Base-by-base conservation (phyloP, 2,113 vertebrate genomes). In the Struthio camelus region DNA sequence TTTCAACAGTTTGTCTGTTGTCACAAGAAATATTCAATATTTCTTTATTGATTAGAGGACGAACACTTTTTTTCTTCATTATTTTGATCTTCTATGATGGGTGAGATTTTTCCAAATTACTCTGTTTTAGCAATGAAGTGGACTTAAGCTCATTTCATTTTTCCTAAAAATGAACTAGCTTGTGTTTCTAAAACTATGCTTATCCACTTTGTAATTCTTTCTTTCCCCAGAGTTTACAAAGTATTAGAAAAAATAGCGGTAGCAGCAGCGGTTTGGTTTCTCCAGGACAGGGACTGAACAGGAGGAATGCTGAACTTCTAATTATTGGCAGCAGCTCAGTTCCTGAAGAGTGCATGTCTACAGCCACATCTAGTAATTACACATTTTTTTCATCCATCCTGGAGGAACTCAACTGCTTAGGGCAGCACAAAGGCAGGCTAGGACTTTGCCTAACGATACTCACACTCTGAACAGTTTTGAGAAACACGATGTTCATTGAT, bases 351-450 rank as follows among this genome's bases (percentile, higher is more conserved):
- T 9, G 5, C 22, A 77, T 24, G 19, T 59, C 44, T 82, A 10
- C n/a, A 27, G 14, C 28, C 86, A 38, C 24, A 28, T 34, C 65
- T 67, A 38, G n/a, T 36, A n/a, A 54, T 77, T 40, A 71, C 25
- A 46, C 40, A 11, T 28, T 28, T 5, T 32, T 71, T 86, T 90
- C 16, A 19, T 65, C 77, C 13, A 32, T 25, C 14, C 27, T 54
- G 17, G 51, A 67, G 28, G 58, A 86, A 61, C 0, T 1, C 1
- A 0, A 2, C 65, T 67, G 65, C 7, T 78, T 46, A 50, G 16
- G 24, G 15, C 61, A 51, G 44, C 58, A 78, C 27, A 59, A 25
- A 78, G 27, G 15, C 2, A 30, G 28, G 14, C 16, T n/a, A n/a
- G n/a, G n/a, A n/a, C 56, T 58, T 76, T n/a, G n/a, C n/a, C 11